These are phyloP conservation scores for Conus canariensis DNA, from an alignment of 2,888 invertebrate species.

Conservation along the genomic window DNA sequence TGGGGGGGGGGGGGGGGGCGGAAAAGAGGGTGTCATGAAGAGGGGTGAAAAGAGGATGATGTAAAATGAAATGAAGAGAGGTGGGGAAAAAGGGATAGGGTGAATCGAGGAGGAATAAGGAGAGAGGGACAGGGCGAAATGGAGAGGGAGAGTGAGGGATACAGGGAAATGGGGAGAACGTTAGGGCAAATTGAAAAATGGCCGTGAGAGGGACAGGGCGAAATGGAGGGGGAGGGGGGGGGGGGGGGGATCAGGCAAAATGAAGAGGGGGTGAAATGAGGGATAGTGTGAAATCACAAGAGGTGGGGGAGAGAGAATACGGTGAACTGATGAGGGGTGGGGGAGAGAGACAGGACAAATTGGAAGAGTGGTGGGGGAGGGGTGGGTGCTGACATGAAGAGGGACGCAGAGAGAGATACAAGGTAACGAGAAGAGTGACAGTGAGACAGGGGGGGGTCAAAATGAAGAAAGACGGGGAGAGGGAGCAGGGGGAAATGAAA, in stretches of 20 bases:
- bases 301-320: no score
- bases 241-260: no score
- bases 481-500: background rate
- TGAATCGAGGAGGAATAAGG: background rate
- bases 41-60: background rate
- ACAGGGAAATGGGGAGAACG: background rate
- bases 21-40: background rate
- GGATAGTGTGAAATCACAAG: no score
- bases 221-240: no score
- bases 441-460: background rate
- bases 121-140: background rate
- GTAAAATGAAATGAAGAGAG: background rate
- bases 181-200: no score
- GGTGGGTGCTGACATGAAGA: background rate
- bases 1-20: no score
- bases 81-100: background rate
- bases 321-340: no score
- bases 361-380: no score
- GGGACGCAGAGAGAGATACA: background rate
- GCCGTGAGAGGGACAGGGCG: no score
- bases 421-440: background rate
- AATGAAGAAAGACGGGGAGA: background rate
- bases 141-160: background rate
- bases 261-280: no score
- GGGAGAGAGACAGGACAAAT: no score